Evolutionary conservation across 2,797 vertebrate species (phyloP).

Genomic region (Chiroxiphia lanceolata): DNA sequence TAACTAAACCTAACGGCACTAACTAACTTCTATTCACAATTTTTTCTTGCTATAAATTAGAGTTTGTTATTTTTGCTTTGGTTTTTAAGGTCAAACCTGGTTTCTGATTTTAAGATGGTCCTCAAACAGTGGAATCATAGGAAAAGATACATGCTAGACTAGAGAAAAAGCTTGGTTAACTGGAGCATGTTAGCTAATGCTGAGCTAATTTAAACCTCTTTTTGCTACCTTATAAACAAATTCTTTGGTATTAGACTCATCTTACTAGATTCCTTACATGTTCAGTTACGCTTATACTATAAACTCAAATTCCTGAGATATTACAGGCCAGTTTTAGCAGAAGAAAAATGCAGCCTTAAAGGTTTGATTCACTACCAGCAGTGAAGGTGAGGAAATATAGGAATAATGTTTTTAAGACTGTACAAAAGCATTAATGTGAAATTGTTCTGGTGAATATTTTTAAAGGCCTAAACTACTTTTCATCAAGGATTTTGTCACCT

Average conservation of each 20-base stretch:
- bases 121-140: not conserved
- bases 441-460: not conserved
- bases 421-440: not conserved
- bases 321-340: not conserved
- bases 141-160: not conserved
- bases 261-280: not conserved
- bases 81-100: not conserved
- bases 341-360: not conserved
- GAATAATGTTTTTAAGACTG: not conserved
- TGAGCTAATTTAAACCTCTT: not conserved
- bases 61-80: not conserved
- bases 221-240: not conserved
- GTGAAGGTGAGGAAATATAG: not conserved
- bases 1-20: not conserved
- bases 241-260: not conserved
- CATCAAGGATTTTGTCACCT: not conserved
- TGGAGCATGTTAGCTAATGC: not conserved
- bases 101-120: not conserved
- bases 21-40: not conserved
- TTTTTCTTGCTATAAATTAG: not conserved
- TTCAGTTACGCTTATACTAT: conserved; percentile 8
- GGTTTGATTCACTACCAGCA: not conserved
- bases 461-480: not conserved
- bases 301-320: conserved; percentile 16
- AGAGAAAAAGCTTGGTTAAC: not conserved